Base-by-base conservation (phyloP, 53 echinoderm and acorn worm species). In the Holothuria leucospilota region DNA sequence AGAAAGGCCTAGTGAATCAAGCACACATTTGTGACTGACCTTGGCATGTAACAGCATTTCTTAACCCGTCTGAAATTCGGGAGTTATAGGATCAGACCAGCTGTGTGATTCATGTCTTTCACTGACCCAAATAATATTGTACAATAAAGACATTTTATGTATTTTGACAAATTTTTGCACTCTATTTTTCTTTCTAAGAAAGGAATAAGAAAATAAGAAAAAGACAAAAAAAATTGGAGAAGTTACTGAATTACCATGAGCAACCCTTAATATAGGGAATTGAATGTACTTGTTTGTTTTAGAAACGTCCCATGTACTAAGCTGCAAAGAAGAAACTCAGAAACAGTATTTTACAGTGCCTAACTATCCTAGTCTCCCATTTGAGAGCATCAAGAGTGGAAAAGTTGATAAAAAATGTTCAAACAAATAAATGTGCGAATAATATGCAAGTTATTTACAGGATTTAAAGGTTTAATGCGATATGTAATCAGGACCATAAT, bases 271-370 rank as follows among this genome's bases (percentile, higher is more conserved):
- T 29, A 16, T 39, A 40, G 65, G 84, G 84, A 83, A 66, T 53
- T 49, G 65, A 64, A 23, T 67, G 84, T 83, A 83, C 67, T 83
- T 67, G 84, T 65, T 83, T 60, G 82, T 81, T 83, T 83, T 40
- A 42, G 51, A 83, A 40, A 83, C 84, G 68, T 83, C 84, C 91
- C 91, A 90, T 80, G 81, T 90, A 81, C 86, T 87, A 91, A 84
- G 91, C 91, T 91, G 91, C 91, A 75, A 87, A 87, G 87, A 91
- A 72, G 59, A 51, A 66, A 66, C 84, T 87, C 87, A 82, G 91
- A 82, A 91, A 77, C 84, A 84, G 84, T 84, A 84, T 91, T 91
- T 85, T 82, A 91, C 87, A 91, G 91, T 91, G 91, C 91, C 91
- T 91, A 87, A 80, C 75, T 87, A 87, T 87, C 82, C 80, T 87